phyloP scores from a whole-genome alignment of 35 echinoderm and acorn worm genomes.

The Lytechinus variegatus region DNA sequence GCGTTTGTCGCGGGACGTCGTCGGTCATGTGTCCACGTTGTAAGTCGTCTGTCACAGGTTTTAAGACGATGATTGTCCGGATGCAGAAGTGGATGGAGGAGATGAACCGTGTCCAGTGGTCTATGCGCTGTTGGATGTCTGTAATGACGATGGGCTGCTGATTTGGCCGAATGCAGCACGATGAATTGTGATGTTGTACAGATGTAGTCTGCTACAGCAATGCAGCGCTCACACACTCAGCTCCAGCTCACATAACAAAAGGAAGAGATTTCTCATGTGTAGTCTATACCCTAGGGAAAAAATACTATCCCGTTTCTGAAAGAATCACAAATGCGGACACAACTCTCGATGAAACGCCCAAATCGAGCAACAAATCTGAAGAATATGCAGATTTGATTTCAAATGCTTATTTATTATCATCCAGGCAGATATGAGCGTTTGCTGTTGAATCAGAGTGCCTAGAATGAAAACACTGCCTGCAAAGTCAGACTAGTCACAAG shows the following conservation, averaged over 20 bases:
- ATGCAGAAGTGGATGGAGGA: neutral
- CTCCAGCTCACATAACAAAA: neutral
- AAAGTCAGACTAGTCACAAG: neutral
- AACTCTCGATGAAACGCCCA: too few relatives aligned
- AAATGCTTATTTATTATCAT: neutral
- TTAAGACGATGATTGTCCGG: neutral
- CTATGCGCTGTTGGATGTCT: neutral
- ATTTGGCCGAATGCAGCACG: neutral
- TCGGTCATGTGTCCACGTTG: neutral
- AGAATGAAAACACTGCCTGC: neutral
- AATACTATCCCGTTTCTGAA: neutral
- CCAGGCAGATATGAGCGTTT: neutral
- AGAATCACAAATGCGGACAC: neutral
- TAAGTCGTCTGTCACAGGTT: neutral
- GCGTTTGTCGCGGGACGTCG: neutral
- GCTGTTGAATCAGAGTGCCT: neutral
- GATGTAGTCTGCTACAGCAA: neutral
- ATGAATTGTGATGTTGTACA: neutral
- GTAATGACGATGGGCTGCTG: neutral
- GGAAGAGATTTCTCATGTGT: neutral
- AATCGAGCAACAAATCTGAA: too few relatives aligned
- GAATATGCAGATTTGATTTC: neutral
- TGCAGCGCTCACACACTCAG: neutral
- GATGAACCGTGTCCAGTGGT: neutral
- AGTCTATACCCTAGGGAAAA: neutral